phyloP scores from a whole-genome alignment of 2,113 vertebrate genomes.

The Xenopus borealis region DNA sequence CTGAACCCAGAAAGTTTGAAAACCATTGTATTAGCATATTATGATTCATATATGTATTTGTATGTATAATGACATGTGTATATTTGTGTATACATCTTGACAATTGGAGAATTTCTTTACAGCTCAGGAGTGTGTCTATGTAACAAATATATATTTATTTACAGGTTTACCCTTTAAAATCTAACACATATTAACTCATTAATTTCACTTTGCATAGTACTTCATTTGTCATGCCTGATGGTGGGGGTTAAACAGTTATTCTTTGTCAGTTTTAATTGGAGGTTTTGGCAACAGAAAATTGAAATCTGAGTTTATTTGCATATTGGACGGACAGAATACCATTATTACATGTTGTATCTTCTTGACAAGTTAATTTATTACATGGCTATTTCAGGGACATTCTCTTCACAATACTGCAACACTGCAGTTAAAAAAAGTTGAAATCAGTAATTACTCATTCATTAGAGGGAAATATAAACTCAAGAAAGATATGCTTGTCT shows the following conservation, averaged over 20 bases:
- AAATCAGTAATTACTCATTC: conserved; percentile 38
- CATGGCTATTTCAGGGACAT: conserved; percentile 22
- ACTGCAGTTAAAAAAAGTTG: conserved; percentile 23
- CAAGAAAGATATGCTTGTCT: background rate
- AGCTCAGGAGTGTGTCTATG: too few species aligned
- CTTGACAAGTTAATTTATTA: conserved; percentile 41
- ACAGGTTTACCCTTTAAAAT: background rate
- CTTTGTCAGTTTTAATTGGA: conserved; percentile 43
- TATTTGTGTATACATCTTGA: too few species aligned
- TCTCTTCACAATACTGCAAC: conserved; percentile 30
- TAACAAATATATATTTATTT: too few species aligned
- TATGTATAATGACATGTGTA: too few species aligned
- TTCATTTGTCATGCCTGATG: background rate
- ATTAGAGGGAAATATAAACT: conserved; percentile 22
- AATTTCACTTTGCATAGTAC: background rate
- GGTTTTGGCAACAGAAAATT: conserved; percentile 28
- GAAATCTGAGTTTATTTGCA: conserved; percentile 39
- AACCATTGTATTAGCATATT: too few species aligned
- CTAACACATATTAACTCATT: conserved; percentile 50
- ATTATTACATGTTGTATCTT: conserved; percentile 34
- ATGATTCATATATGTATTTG: too few species aligned
- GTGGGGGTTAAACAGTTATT: conserved; percentile 32
- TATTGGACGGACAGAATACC: conserved; percentile 37
- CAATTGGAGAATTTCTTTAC: too few species aligned
- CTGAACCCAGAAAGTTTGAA: too few species aligned